These are phyloP conservation scores for Torymus tubicola DNA, from an alignment of 2,888 invertebrate genomes.

Conservation along the genomic window DNA sequence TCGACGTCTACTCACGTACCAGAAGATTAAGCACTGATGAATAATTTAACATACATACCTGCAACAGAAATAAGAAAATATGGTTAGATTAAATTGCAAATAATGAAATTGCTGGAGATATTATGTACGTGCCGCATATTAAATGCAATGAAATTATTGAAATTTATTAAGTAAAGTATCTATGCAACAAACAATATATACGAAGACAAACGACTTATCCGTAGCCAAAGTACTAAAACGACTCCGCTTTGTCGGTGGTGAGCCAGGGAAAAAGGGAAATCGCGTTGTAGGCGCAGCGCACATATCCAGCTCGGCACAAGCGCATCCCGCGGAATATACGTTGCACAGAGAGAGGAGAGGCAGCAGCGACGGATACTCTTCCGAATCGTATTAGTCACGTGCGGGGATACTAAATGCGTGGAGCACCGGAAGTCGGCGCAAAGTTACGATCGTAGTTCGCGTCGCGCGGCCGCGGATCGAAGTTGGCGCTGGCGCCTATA, in stretches of 20 bases:
- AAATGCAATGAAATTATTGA: no score
- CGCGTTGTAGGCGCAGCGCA: no score
- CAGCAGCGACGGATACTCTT: conserved; percentile 39
- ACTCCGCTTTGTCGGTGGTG: no score
- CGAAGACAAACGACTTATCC: no score
- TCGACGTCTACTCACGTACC: not conserved
- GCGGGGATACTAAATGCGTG: conserved; percentile 55
- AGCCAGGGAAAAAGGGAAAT: no score
- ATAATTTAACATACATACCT: conserved; percentile 12
- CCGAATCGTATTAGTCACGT: conserved; percentile 61
- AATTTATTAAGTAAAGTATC: no score
- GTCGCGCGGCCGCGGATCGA: conserved; percentile 26
- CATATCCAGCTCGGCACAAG: no score
- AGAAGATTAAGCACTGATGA: not conserved
- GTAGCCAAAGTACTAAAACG: no score
- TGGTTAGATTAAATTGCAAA: not conserved
- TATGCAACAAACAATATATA: no score
- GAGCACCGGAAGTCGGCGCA: conserved; percentile 45
- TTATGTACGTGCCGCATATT: no score
- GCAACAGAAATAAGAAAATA: conserved; percentile 21
- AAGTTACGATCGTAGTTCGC: conserved; percentile 42
- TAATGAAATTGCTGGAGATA: not conserved
- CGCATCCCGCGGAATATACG: no score
- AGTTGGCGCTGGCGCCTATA: conserved; percentile 33
- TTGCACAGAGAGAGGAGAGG: not conserved